These are phyloP conservation scores for Cherax quadricarinatus DNA, from an alignment of 1,140 invertebrate species.

Conservation along the genomic window DNA sequence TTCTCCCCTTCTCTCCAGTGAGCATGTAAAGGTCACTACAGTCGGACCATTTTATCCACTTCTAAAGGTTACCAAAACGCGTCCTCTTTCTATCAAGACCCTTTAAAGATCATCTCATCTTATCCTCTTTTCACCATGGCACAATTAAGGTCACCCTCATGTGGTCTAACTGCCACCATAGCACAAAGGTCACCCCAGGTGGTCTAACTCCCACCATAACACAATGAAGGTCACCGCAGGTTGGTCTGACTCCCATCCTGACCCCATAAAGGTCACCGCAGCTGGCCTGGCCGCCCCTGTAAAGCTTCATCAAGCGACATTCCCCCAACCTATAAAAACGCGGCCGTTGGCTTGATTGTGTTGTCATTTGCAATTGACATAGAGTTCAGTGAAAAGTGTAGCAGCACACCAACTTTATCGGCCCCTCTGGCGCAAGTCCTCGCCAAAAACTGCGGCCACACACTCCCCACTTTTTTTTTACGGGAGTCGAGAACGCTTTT, in stretches of 20 bases:
- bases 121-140: no score
- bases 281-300: not conserved
- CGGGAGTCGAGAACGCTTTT: not conserved
- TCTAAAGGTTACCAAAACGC: no score
- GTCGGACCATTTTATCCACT: not conserved
- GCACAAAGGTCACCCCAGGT: no score
- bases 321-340: constrained; percentile 6
- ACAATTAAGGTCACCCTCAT: no score
- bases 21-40: not conserved
- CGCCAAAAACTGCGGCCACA: not conserved
- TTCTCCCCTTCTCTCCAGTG: no score
- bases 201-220: no score
- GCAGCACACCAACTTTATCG: not conserved
- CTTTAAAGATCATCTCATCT: no score
- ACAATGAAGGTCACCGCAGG: no score
- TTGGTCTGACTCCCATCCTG: not conserved
- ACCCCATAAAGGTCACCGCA: not conserved
- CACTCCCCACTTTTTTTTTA: not conserved
- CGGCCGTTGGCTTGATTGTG: constrained; percentile 1
- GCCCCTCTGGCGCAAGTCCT: not conserved
- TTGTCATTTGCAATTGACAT: constrained; percentile 7
- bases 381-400: not conserved
- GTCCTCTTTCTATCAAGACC: no score
- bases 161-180: no score
- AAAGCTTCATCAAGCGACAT: not conserved